Percentiles rank a stretch among this genome's conserved stretches.
Evolutionary conservation across 2,797 vertebrate species (phyloP).

Genomic region (Geotrypetes seraphini): DNA sequence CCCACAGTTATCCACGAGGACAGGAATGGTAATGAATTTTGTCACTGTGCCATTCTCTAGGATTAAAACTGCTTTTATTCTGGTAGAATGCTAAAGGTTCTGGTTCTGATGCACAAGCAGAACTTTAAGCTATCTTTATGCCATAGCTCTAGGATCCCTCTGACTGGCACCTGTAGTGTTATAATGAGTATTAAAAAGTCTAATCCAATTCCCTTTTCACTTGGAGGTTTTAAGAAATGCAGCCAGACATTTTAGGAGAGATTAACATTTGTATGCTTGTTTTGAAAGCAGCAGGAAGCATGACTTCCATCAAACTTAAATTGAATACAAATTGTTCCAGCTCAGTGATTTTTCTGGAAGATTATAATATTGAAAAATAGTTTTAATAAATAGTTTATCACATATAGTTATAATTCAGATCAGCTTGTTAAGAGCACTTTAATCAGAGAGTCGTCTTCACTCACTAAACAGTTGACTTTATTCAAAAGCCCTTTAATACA

Average conservation of each 20-base stretch:
- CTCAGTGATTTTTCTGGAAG: neutral
- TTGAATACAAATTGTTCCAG: slow-evolving; percentile 7
- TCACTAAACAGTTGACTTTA: neutral
- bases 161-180: slow-evolving; percentile 7
- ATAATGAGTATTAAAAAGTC: slow-evolving; percentile 1
- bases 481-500: rapidly evolving
- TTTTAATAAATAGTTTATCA: neutral
- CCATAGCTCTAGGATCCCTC: no score
- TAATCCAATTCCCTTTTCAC: slow-evolving; percentile 3
- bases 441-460: neutral
- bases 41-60: no score
- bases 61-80: no score
- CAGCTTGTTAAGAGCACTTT: neutral
- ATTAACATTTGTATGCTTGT: neutral
- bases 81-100: no score
- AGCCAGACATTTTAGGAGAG: neutral
- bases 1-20: no score
- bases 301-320: neutral
- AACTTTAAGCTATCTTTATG: no score
- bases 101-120: no score
- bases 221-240: neutral
- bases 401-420: slow-evolving; percentile 1
- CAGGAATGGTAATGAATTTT: no score
- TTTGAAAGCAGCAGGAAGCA: neutral
- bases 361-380: slow-evolving; percentile 4